These are phyloP conservation scores for Gryon sp. DNA, from an alignment of 1,140 invertebrate species.

Conservation along the genomic window DNA sequence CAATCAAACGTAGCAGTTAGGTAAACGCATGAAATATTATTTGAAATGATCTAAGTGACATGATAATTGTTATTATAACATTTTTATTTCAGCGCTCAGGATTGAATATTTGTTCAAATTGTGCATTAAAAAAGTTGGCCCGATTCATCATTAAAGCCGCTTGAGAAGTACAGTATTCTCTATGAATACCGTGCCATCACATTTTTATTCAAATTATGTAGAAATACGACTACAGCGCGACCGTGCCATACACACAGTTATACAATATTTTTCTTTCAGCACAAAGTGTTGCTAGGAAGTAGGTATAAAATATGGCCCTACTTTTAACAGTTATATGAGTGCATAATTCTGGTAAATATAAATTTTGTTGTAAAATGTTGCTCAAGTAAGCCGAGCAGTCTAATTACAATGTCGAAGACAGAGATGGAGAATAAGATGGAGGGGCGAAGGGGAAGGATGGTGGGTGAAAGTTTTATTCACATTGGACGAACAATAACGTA, in stretches of 20 bases:
- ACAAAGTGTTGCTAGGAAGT: conserved; percentile 38
- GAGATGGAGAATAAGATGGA: no score
- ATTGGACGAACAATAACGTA: conserved; percentile 18
- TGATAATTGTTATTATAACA: conserved; percentile 4
- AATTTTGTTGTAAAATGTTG: conserved; percentile 37
- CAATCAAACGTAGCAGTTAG: no score
- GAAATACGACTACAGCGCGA: conserved; percentile 37
- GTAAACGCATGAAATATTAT: no score
- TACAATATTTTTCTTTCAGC: conserved; percentile 41
- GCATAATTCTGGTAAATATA: conserved; percentile 49
- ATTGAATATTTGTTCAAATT: conserved; percentile 38
- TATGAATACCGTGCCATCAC: conserved; percentile 25
- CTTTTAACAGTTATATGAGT: conserved; percentile 37
- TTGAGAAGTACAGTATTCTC: conserved; percentile 46
- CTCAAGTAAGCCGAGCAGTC: conserved; percentile 12
- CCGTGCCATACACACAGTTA: conserved; percentile 3
- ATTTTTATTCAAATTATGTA: conserved; percentile 58
- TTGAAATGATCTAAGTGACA: conserved; percentile 2
- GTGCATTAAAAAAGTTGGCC: conserved; percentile 29
- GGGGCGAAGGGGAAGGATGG: no score
- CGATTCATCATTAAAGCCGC: conserved; percentile 40
- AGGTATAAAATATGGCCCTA: conserved; percentile 37
- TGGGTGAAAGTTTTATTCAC: conserved; percentile 23
- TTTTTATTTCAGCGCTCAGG: background rate
- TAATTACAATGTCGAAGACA: conserved; percentile 33